phyloP scores from a whole-genome alignment of 2,797 vertebrate genomes.

The Craterocephalus amniculus region DNA sequence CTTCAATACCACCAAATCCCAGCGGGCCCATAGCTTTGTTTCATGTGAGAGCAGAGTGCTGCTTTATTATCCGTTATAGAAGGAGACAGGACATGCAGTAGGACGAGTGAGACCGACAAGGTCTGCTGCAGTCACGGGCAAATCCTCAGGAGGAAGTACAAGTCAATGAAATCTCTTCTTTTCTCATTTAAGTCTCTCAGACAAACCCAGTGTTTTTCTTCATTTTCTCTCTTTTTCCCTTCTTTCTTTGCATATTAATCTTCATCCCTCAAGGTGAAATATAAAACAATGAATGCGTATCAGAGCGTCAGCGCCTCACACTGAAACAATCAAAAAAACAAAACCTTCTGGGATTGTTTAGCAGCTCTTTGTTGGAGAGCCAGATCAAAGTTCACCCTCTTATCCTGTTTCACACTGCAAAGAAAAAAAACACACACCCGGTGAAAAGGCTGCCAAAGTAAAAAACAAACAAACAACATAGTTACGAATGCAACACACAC shows the following conservation, averaged over 20 bases:
- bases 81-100: neutral
- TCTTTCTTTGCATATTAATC: neutral
- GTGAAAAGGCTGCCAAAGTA: neutral
- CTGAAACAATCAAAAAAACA: neutral
- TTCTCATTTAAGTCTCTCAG: neutral
- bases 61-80: slow-evolving; percentile 30
- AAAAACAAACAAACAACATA: neutral
- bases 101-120: slow-evolving; percentile 2
- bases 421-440: no score
- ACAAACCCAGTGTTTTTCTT: neutral
- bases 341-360: neutral
- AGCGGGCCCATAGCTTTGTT: slow-evolving; percentile 27
- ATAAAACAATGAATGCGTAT: neutral
- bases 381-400: neutral
- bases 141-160: slow-evolving; percentile 4
- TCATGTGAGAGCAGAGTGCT: slow-evolving; percentile 8
- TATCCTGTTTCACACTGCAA: neutral
- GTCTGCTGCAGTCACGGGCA: slow-evolving; percentile 18
- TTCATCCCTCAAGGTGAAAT: neutral
- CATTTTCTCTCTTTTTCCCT: neutral
- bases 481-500: neutral
- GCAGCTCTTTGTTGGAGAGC: neutral
- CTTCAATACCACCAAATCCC: slow-evolving; percentile 27
- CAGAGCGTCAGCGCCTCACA: neutral
- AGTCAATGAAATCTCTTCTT: neutral